Base-by-base conservation (phyloP, 2,797 vertebrate species). In the Podarcis lilfordi region DNA sequence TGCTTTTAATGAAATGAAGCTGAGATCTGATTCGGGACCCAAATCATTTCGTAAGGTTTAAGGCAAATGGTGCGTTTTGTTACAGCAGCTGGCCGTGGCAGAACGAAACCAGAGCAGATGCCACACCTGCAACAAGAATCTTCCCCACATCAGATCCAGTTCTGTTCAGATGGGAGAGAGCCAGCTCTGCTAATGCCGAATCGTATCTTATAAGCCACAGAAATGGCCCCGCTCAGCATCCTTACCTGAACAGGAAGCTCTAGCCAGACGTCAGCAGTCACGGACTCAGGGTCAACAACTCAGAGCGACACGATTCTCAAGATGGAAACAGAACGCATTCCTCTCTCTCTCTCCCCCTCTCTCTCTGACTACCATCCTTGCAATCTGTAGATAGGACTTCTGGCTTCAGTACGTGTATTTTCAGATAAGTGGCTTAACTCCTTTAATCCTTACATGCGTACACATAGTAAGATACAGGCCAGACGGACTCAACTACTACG, bases 51-150 rank as follows among this genome's bases (percentile, higher is more conserved):
- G 91, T 80, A 71, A 13, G 1, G 15, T 88, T 92, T 95, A 95
- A 96, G 93, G 94, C 92, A 95, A 88, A 95, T 89, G 94, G 95
- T 93, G 92, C 91, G 93, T 81, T 87, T 55, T 93, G 83, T 88
- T 92, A 92, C 86, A 91, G 25, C 88, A 86, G 79, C 88, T 87
- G 88, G 85, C 82, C 86, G 64, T 80, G 90, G 68, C 45, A 87
- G 90, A 91, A 64, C 9, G 77, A 91, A 82, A n/a, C 15, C 84
- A 88, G 86, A 4, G 61, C 59, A 88, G 69, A 82, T 87, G 90
- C 92, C 88, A 0, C 15, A 29, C 84, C 88, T 82, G 84, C 86
- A 78, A 79, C 84, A 68, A 84, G 79, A 88, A 61, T 15, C 50
- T 61, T 75, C 72, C 29, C 59, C 40, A 89, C 6, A 2, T 87